Conservation (phyloP, 2,888 invertebrate genomes). For the Eupsilia transversa region DNA sequence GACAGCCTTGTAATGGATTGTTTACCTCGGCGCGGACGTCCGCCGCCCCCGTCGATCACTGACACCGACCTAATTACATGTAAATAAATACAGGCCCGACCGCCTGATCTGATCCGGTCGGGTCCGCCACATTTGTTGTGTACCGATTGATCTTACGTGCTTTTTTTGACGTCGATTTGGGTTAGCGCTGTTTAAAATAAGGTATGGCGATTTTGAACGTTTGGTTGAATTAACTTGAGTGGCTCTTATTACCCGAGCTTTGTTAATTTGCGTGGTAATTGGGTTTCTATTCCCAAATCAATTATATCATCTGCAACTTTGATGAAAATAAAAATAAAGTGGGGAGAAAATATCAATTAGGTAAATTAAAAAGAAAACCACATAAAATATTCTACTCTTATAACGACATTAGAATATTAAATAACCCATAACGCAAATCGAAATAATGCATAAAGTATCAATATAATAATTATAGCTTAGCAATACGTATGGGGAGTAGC, state of each 20-base stretch:
- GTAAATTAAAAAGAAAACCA: not conserved
- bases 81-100: conserved; percentile 84
- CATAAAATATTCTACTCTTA: not conserved
- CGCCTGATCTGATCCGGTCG: conserved; percentile 70
- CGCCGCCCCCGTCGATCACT: conserved; percentile 85
- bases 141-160: conserved; percentile 68
- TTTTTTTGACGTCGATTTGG: conserved; percentile 55
- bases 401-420: not conserved
- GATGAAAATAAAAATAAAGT: not conserved
- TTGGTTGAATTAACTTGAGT: conserved; percentile 33
- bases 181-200: conserved; percentile 39
- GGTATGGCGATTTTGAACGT: conserved; percentile 9
- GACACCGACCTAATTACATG: conserved; percentile 88
- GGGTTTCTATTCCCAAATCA: not conserved
- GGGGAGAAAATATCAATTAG: not conserved
- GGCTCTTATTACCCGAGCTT: not conserved
- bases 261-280: not conserved
- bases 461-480: conserved; percentile 61
- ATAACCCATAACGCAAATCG: conserved; percentile 24
- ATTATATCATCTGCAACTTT: not conserved
- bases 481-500: conserved; percentile 43
- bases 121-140: conserved; percentile 57
- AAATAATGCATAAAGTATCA: conserved; percentile 54
- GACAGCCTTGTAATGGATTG: conserved; percentile 87
- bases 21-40: conserved; percentile 84